phyloP scores from a whole-genome alignment of 1,140 invertebrate genomes.

The Eciton burchellii region DNA sequence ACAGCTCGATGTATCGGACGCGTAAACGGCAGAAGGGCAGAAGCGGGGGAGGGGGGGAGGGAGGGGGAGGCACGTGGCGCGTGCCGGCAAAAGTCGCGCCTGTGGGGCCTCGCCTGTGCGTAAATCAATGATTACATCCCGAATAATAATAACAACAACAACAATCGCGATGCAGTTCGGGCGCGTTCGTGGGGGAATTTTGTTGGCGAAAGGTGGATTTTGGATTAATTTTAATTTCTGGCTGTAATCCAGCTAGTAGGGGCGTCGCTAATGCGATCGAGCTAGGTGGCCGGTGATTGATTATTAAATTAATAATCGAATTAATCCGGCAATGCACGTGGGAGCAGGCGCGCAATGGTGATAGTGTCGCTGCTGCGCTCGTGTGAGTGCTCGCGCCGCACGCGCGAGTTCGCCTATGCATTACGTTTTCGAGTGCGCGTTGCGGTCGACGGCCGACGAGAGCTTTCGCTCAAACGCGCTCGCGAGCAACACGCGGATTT shows the following conservation, averaged over 20 bases:
- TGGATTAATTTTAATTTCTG: too few species aligned
- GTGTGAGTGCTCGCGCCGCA: not conserved
- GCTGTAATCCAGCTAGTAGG: slow-evolving; percentile 35
- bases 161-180: too few species aligned
- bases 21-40: not conserved
- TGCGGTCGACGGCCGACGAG: slow-evolving; percentile 61
- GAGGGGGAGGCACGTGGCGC: too few species aligned
- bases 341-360: not conserved
- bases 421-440: slow-evolving; percentile 56
- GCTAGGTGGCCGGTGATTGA: slow-evolving; percentile 46
- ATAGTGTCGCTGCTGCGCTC: too few species aligned
- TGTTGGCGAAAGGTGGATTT: too few species aligned
- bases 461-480: slow-evolving; percentile 38
- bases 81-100: too few species aligned
- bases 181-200: too few species aligned
- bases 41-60: too few species aligned
- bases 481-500: slow-evolving; percentile 39
- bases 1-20: not conserved
- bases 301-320: slow-evolving; percentile 63
- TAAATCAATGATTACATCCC: too few species aligned
- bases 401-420: slow-evolving; percentile 31
- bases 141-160: too few species aligned
- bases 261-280: slow-evolving; percentile 46
- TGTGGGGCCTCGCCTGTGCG: too few species aligned
- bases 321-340: slow-evolving; percentile 9